These are phyloP conservation scores for Nerophis lumbriciformis DNA, from an alignment of 2,113 vertebrate genomes.

Conservation along the genomic window DNA sequence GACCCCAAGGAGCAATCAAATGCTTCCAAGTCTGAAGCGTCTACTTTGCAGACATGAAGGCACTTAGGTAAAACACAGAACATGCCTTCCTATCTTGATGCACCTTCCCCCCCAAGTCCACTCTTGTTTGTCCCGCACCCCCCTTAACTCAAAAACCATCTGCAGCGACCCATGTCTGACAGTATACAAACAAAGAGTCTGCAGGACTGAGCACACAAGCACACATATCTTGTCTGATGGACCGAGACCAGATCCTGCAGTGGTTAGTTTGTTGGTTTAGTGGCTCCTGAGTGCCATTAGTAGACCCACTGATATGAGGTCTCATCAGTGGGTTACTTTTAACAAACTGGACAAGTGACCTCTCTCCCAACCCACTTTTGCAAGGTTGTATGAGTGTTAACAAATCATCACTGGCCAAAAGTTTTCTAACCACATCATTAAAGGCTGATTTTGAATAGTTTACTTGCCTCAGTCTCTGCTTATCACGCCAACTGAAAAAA, in stretches of 20 bases:
- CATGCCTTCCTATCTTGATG: constrained; percentile 24
- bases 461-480: constrained; percentile 31
- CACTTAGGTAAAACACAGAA: constrained; percentile 28
- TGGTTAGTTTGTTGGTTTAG: constrained; percentile 62
- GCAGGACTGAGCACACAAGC: constrained; percentile 30
- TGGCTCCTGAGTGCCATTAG: constrained; percentile 58
- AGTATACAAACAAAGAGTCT: constrained; percentile 61
- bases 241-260: constrained; percentile 45
- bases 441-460: constrained; percentile 11
- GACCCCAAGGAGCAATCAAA: constrained; percentile 36
- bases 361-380: constrained; percentile 8
- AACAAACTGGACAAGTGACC: constrained; percentile 26
- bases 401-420: constrained; percentile 15
- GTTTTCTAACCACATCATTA: constrained; percentile 10
- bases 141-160: constrained; percentile 58
- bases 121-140: constrained; percentile 35
- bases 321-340: constrained; percentile 26
- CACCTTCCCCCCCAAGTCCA: constrained; percentile 30
- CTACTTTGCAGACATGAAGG: constrained; percentile 27
- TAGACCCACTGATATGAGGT: constrained; percentile 26
- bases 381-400: constrained; percentile 5
- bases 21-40: constrained; percentile 13
- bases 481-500: constrained; percentile 31
- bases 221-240: constrained; percentile 37
- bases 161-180: constrained; percentile 62